Percentiles rank a stretch among this genome's conserved stretches.
phyloP scores from a whole-genome alignment of 2,113 vertebrate species.

The Strigops habroptila region DNA sequence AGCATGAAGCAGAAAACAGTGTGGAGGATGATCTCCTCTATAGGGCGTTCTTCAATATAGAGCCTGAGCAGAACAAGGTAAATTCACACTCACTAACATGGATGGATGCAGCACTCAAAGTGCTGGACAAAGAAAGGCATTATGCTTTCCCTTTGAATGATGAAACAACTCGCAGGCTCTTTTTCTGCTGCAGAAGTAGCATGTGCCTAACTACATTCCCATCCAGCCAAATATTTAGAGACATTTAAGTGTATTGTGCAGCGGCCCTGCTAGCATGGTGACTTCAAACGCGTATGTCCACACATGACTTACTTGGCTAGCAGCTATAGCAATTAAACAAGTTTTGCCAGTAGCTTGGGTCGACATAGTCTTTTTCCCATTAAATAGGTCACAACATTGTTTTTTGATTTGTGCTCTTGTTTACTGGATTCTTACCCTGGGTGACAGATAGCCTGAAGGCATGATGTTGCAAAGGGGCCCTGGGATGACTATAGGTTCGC shows the following conservation, averaged over 20 bases:
- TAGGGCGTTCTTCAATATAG: neutral
- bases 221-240: neutral
- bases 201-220: neutral
- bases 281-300: neutral
- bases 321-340: neutral
- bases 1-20: neutral
- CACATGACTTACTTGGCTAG: neutral
- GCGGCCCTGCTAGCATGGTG: neutral
- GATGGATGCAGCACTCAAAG: accelerated
- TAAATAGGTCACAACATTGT: conserved; percentile 14
- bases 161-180: neutral
- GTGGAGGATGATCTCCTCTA: neutral
- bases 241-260: neutral
- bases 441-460: neutral
- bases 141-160: neutral
- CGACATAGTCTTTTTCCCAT: neutral
- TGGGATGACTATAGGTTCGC: neutral
- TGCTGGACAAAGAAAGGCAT: neutral
- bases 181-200: neutral
- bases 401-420: conserved; percentile 9
- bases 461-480: neutral
- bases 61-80: neutral
- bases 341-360: neutral
- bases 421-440: neutral
- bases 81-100: neutral